Evolutionary conservation across 2,888 invertebrate genomes (phyloP), one percentile per base, ranked within the genome.

Genomic region (Thereva unica): DNA sequence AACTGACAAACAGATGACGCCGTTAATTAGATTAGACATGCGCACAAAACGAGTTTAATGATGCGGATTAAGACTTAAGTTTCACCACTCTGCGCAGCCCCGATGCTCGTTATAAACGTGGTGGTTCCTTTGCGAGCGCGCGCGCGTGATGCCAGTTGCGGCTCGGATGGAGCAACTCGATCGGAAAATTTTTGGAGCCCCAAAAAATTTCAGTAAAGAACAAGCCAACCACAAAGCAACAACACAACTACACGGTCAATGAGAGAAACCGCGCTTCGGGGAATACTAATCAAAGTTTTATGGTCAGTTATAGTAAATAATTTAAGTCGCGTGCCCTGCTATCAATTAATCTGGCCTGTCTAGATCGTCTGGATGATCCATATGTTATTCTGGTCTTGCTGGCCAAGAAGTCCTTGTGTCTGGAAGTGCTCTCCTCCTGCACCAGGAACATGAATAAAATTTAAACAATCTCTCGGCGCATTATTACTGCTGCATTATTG

Each of bases 11-110:
- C 37, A 61, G 61, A 61, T 61, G 49, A 61, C 50, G 49, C 40
- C 50, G 40, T 61, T 61, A 61, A 61, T 61, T 61, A 61, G 50
- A 61, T 61, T 61, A 49, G 61, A 61, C 61, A 61, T 50, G 61
- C 61, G 40, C 61, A 61, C 61, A 61, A 61, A 61, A 50, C 50
- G 61, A 61, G 61, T 50, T 45, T 45, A 59, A 59, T 59, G 49
- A 59, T 47, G 59, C 59, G 59, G 59, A 59, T 59, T 59, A 59
- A 59, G 59, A 59, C 47, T 47, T 47, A 10, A n/a, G 42, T 38
- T 59, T 45, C 37, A 47, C 59, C 35, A 34, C 37, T 49, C 37
- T 47, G 38, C 40, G 49, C 49, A 12, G 34, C 34, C 23, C 23
- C 23, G 23, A 23, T 23, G 1, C 23, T 45, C 45, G n/a, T 45